Evolutionary conservation across 2,797 vertebrate species (phyloP).

Genomic region (Zenarchopterus dispar): DNA sequence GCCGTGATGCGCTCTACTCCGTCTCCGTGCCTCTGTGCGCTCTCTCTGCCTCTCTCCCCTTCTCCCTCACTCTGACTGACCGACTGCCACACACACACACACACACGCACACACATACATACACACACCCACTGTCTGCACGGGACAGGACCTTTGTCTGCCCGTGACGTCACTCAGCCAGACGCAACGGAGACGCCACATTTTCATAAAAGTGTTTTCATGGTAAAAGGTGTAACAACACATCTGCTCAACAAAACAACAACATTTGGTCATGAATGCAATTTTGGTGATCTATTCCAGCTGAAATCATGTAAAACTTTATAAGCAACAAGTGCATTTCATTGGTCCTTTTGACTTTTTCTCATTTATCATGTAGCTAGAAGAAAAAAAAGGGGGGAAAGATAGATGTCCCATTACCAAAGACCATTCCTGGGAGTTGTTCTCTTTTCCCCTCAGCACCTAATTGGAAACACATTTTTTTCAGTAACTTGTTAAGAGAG

Average conservation of each 20-base stretch:
- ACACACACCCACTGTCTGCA: conserved; percentile 9
- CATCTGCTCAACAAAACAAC: neutral
- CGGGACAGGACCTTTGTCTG: conserved; percentile 67
- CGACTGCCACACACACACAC: conserved; percentile 35
- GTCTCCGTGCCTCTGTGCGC: conserved; percentile 66
- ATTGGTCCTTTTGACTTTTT: neutral
- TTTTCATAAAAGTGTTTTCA: too few species aligned
- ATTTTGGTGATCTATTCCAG: neutral
- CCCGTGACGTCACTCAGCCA: conserved; percentile 67
- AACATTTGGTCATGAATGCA: neutral
- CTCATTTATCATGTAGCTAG: too few species aligned
- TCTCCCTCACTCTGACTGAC: conserved; percentile 2
- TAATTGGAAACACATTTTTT: conserved; percentile 80
- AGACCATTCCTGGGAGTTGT: conserved; percentile 40
- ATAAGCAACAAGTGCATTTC: conserved; percentile 26
- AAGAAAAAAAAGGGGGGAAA: neutral
- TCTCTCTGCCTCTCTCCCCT: conserved; percentile 18
- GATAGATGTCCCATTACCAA: conserved; percentile 2
- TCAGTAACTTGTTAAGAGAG: conserved; percentile 67
- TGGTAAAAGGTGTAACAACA: too few species aligned
- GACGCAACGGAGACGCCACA: neutral
- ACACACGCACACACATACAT: neutral
- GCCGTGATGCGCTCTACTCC: conserved; percentile 48
- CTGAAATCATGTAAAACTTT: conserved; percentile 15
- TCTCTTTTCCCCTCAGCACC: conserved; percentile 35